A percentile compares a stretch with the other conserved stretches of the same genome.
Conservation (phyloP, 2,113 vertebrate genomes). For the Microcebus tavaratra region DNA sequence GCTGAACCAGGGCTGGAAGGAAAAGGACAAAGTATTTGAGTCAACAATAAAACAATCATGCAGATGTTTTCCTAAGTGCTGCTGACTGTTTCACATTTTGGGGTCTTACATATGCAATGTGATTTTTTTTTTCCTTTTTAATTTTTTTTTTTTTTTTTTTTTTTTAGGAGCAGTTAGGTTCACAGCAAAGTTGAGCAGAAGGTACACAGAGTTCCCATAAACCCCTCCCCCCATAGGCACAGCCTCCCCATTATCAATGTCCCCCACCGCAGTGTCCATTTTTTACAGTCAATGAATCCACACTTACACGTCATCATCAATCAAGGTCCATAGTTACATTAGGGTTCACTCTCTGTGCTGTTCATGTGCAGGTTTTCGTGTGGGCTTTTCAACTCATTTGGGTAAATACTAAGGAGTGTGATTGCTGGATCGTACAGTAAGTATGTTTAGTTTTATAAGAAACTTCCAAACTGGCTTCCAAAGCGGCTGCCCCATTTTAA, state of each 20-base stretch:
- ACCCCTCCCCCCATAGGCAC: no score
- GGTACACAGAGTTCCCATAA: no score
- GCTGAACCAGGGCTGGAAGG: not conserved
- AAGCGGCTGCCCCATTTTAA: no score
- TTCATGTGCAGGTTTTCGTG: not conserved
- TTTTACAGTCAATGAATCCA: fast-evolving
- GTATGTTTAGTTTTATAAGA: not conserved
- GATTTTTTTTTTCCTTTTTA: not conserved
- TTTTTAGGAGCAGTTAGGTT: not conserved
- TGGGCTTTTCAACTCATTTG: not conserved
- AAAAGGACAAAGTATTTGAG: not conserved
- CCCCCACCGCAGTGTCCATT: no score
- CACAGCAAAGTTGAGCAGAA: not conserved
- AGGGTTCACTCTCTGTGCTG: not conserved
- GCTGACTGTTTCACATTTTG: not conserved
- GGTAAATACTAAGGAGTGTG: not conserved
- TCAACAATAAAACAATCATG: not conserved
- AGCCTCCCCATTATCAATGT: no score
- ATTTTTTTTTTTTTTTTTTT: not conserved
- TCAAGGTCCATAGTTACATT: fast-evolving
- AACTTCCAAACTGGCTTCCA: not conserved
- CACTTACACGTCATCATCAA: no score
- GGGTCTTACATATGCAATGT: not conserved
- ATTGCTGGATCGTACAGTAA: not conserved
- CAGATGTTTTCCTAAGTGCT: slow-evolving; percentile 37